Conservation (phyloP, 1,140 invertebrate genomes). For the Platorchestia sp. region DNA sequence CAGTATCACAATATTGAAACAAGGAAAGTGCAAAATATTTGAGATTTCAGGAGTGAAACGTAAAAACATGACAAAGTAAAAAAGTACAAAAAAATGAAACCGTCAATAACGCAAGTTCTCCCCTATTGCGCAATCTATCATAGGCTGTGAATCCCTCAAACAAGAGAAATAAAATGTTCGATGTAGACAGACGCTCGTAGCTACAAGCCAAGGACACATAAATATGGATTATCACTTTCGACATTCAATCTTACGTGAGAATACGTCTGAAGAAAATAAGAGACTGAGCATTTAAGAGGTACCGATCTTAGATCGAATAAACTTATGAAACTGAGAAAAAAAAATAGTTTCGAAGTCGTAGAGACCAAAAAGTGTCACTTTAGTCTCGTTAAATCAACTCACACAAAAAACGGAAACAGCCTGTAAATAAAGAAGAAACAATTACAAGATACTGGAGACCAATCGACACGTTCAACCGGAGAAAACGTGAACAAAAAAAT, state of each 20-base stretch:
- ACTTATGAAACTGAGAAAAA: too few species aligned
- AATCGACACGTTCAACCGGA: not conserved
- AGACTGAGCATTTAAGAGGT: too few species aligned
- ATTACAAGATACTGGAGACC: not conserved
- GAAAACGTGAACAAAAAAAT: not conserved
- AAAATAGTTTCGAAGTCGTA: too few species aligned
- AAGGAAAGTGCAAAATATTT: not conserved
- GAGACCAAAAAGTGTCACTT: not conserved
- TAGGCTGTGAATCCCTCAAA: too few species aligned
- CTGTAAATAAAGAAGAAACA: not conserved
- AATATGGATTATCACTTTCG: not conserved
- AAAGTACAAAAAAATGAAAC: not conserved
- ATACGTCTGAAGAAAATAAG: too few species aligned
- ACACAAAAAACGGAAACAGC: not conserved
- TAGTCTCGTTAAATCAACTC: not conserved
- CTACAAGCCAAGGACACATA: not conserved
- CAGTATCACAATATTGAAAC: not conserved
- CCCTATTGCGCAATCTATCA: not conserved
- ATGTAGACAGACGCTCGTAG: not conserved
- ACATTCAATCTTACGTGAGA: not conserved
- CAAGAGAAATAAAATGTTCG: not conserved
- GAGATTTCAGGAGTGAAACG: not conserved
- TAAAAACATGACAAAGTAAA: not conserved
- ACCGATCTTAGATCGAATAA: too few species aligned
- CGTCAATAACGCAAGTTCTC: too few species aligned